Evolutionary conservation across 2,888 invertebrate genomes (phyloP).

Genomic region (Tenthredo mesomela): DNA sequence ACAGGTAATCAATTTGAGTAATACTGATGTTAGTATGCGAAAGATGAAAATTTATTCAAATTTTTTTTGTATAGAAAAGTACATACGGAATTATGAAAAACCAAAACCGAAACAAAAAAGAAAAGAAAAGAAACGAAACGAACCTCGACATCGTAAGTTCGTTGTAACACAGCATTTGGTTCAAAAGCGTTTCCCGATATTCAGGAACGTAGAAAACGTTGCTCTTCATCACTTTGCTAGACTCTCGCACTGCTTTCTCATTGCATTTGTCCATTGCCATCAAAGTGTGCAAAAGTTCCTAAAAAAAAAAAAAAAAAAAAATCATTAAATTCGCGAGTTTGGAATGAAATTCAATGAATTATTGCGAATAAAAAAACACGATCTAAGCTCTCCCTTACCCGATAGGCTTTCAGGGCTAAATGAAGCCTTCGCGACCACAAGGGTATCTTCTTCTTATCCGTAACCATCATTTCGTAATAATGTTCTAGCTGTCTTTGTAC

Average conservation of each 20-base stretch:
- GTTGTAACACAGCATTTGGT: constrained; percentile 90
- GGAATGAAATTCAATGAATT: not conserved
- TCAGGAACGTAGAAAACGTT: constrained; percentile 96
- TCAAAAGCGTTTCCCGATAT: constrained; percentile 93
- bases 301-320: not conserved
- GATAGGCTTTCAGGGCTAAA: constrained; percentile 87
- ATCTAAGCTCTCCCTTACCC: constrained; percentile 71
- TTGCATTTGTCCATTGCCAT: constrained; percentile 89
- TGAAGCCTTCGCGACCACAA: constrained; percentile 94
- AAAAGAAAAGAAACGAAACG: constrained; percentile 67
- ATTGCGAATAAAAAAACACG: not conserved
- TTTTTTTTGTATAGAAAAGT: too few relatives aligned
- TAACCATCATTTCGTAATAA: constrained; percentile 89
- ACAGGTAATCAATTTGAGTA: not conserved
- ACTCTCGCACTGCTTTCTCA: constrained; percentile 86
- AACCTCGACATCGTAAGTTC: constrained; percentile 92
- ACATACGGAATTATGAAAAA: too few relatives aligned
- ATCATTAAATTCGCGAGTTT: not conserved
- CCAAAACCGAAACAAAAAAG: too few relatives aligned
- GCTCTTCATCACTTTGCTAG: constrained; percentile 92
- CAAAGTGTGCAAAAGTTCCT: constrained; percentile 93
- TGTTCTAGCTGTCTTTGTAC: constrained; percentile 95
- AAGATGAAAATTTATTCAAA: too few relatives aligned
- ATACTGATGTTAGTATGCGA: too few relatives aligned
- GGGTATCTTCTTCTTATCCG: constrained; percentile 91